Percentiles rank a stretch among this genome's conserved stretches.
phyloP scores from a whole-genome alignment of 1,140 invertebrate species.

The Temnothorax curvispinosus region DNA sequence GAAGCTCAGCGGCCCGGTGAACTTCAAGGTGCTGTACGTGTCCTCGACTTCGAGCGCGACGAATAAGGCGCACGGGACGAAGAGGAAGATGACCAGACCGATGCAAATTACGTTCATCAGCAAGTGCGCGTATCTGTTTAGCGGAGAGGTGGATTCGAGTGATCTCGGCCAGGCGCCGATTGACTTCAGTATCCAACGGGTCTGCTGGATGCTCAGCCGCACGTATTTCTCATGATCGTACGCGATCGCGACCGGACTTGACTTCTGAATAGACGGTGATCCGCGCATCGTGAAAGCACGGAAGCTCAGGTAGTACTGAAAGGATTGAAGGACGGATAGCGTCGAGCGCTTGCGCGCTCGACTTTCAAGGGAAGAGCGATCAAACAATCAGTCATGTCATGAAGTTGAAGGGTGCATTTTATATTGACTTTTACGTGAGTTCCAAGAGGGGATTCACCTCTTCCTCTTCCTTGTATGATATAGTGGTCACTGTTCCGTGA shows the following conservation, averaged over 20 bases:
- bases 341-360: neutral
- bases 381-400: neutral
- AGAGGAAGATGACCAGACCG: conserved; percentile 41
- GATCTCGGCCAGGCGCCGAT: conserved; percentile 63
- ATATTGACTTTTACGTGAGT: neutral
- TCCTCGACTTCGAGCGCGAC: conserved; percentile 68
- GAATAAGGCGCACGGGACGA: conserved; percentile 7
- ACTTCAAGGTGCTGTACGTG: conserved; percentile 69
- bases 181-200: conserved; percentile 58
- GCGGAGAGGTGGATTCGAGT: neutral
- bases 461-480: neutral
- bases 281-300: neutral
- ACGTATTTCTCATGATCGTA: neutral
- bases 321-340: neutral
- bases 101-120: conserved; percentile 17
- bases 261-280: neutral
- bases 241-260: neutral
- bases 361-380: neutral
- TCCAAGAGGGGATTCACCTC: neutral
- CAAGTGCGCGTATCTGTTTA: neutral
- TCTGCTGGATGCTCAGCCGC: conserved; percentile 48
- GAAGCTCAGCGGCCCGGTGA: conserved; percentile 78
- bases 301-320: neutral
- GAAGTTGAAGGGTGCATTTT: conserved; percentile 26
- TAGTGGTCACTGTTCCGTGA: neutral